Percentiles rank a stretch among this genome's conserved stretches.
phyloP scores from a whole-genome alignment of 2,797 vertebrate species.

The Mormyrops attenuatus region DNA sequence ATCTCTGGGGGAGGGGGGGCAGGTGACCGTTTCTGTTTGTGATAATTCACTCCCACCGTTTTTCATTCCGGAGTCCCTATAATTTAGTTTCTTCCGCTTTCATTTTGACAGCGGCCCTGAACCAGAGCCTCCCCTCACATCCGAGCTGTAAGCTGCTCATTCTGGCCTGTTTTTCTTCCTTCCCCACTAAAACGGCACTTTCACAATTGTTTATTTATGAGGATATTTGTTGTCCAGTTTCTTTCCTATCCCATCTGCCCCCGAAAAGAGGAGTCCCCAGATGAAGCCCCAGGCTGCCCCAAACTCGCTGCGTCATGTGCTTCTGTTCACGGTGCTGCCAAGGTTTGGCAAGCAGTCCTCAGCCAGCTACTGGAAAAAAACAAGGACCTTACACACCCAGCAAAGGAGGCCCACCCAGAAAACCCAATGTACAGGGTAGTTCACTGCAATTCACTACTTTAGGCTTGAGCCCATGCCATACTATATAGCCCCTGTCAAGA shows the following conservation, averaged over 20 bases:
- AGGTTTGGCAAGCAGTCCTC: background rate
- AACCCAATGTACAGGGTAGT: background rate
- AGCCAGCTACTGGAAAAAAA: background rate
- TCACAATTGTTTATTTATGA: background rate
- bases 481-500: background rate
- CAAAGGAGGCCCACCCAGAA: background rate
- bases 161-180: background rate
- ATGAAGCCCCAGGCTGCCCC: background rate
- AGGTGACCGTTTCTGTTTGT: background rate
- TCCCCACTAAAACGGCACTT: background rate
- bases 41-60: background rate
- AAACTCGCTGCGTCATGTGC: background rate
- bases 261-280: background rate
- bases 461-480: background rate
- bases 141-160: background rate
- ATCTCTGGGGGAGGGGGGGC: background rate
- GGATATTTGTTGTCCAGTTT: background rate
- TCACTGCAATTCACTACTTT: background rate
- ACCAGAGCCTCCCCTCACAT: background rate
- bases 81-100: background rate
- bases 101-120: constrained; percentile 3
- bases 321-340: background rate
- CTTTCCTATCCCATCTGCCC: background rate
- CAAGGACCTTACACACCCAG: background rate
- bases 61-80: background rate